Percentiles rank a stretch among this genome's conserved stretches.
phyloP scores from a whole-genome alignment of 2,797 vertebrate genomes.

The Muscicapa comitata region DNA sequence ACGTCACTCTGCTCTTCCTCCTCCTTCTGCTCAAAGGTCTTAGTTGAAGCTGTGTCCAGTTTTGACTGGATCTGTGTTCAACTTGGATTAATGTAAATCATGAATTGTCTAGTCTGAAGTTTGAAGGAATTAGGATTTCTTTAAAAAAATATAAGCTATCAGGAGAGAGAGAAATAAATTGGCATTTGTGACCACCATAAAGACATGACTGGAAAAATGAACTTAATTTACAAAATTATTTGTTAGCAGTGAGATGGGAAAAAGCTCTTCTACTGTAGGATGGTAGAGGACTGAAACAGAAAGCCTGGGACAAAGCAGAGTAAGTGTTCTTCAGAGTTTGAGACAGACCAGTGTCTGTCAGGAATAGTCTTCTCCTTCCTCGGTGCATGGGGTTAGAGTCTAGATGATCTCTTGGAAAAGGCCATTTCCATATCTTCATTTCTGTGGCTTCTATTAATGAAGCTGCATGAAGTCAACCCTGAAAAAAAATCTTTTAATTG shows the following conservation, averaged over 20 bases:
- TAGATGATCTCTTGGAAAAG: neutral
- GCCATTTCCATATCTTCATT: neutral
- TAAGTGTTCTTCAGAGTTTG: neutral
- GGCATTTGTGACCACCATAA: neutral
- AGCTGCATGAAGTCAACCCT: neutral
- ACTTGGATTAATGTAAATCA: neutral
- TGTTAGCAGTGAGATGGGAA: neutral
- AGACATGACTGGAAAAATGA: neutral
- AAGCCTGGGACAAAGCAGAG: neutral
- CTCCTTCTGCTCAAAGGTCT: neutral
- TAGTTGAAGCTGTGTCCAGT: neutral
- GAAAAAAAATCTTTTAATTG: accelerated
- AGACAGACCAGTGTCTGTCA: neutral
- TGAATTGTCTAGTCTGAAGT: neutral
- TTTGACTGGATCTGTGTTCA: neutral
- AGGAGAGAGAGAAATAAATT: neutral
- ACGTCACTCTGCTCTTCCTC: neutral
- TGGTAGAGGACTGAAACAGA: neutral
- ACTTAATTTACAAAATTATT: neutral
- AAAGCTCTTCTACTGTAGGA: neutral
- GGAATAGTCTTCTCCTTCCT: neutral
- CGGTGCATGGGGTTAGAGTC: neutral
- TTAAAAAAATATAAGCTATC: neutral
- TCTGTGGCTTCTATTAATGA: neutral
- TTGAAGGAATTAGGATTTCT: neutral